Conservation (phyloP, 2,888 invertebrate genomes). For the Protophormia terraenovae region DNA sequence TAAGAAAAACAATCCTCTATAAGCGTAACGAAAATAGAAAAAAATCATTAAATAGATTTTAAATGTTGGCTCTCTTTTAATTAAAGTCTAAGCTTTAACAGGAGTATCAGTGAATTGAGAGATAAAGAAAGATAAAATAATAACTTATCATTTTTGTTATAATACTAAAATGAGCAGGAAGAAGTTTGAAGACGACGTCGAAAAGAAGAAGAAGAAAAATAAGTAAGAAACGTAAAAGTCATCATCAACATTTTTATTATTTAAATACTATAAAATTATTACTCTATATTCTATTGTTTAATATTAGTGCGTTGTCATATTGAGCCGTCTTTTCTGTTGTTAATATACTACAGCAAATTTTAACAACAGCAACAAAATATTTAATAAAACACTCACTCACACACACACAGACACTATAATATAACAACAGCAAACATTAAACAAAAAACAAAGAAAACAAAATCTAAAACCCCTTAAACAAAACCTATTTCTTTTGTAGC, state of each 20-base stretch:
- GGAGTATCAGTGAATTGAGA: conserved; percentile 19
- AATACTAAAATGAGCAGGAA: neutral
- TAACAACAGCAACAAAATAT: conserved; percentile 36
- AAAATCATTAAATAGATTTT: conserved; percentile 4
- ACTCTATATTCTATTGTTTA: conserved; percentile 47
- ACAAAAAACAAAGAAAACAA: conserved; percentile 30
- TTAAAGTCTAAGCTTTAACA: conserved; percentile 11
- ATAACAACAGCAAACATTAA: conserved; percentile 24
- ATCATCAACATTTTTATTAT: conserved; percentile 57
- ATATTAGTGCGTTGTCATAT: conserved; percentile 39
- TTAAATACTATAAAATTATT: conserved; percentile 50
- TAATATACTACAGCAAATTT: conserved; percentile 3
- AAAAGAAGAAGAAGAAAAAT: too few relatives aligned
- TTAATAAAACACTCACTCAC: conserved; percentile 15
- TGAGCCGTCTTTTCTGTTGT: conserved; percentile 49
- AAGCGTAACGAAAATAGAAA: conserved; percentile 13
- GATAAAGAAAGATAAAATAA: neutral
- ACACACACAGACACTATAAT: conserved; percentile 3
- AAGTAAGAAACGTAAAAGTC: conserved; percentile 41
- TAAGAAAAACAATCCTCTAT: conserved; percentile 19
- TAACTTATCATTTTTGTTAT: conserved; percentile 6
- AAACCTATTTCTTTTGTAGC: conserved; percentile 56
- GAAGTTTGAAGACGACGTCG: neutral
- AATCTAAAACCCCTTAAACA: neutral
- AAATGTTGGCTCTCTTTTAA: conserved; percentile 29